phyloP scores from a whole-genome alignment of 1,140 invertebrate genomes.

The Macrosteles quadrilineatus region DNA sequence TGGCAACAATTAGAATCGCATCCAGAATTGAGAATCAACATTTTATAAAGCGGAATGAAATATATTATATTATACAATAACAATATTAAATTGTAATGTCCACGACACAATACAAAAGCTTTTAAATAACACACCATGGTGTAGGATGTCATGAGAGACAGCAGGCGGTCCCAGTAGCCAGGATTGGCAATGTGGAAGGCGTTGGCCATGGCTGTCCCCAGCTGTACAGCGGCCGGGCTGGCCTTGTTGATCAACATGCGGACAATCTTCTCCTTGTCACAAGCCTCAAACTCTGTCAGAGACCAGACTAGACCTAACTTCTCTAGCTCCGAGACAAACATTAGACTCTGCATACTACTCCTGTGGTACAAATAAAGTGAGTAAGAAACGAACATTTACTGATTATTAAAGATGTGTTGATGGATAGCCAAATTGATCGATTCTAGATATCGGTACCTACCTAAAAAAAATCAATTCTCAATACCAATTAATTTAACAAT shows the following conservation, averaged over 20 bases:
- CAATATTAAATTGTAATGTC: too few relatives aligned
- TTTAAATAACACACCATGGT: too few relatives aligned
- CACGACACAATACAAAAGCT: neutral
- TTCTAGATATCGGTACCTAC: neutral
- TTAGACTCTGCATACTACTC: slow-evolving; percentile 47
- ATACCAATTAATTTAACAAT: too few relatives aligned
- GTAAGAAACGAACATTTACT: slow-evolving; percentile 14
- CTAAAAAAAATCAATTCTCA: too few relatives aligned
- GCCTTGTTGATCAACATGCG: slow-evolving; percentile 44
- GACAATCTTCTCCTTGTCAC: slow-evolving; percentile 47
- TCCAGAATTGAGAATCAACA: too few relatives aligned
- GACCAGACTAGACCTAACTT: slow-evolving; percentile 50
- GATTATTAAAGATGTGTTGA: slow-evolving; percentile 7
- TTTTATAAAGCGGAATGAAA: too few relatives aligned
- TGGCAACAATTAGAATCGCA: too few relatives aligned
- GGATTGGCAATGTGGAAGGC: slow-evolving; percentile 14
- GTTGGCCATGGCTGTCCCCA: slow-evolving; percentile 23
- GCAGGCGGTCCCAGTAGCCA: neutral
- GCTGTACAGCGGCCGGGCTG: slow-evolving; percentile 23
- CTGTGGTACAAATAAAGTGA: slow-evolving; percentile 40
- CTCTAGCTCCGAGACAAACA: slow-evolving; percentile 51
- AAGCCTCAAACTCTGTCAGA: slow-evolving; percentile 46
- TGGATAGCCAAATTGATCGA: slow-evolving; percentile 7
- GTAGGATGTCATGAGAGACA: slow-evolving; percentile 6
- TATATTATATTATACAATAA: too few relatives aligned